Conservation (phyloP, 2,888 invertebrate species). For the Agrochola lota region DNA sequence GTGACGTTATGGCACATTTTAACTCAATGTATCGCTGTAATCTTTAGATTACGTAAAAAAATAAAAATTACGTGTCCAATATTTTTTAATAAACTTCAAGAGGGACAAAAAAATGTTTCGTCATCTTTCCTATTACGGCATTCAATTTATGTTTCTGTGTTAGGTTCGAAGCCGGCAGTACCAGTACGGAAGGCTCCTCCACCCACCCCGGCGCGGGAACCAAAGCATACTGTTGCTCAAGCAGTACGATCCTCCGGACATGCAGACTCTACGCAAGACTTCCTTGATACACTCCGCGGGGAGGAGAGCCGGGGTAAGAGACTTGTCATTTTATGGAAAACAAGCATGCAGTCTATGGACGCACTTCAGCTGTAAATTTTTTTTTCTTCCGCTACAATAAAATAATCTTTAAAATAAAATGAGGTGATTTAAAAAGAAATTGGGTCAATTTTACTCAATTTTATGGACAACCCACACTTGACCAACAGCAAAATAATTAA, state of each 20-base stretch:
- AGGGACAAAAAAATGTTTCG: too few species aligned
- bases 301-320: conserved; percentile 37
- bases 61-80: too few species aligned
- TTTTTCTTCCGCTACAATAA: not conserved
- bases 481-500: not conserved
- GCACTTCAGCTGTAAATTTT: not conserved
- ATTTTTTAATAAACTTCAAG: too few species aligned
- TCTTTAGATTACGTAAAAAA: too few species aligned
- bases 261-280: conserved; percentile 23
- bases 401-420: not conserved
- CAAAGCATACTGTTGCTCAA: not conserved
- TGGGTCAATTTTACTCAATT: not conserved
- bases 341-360: too few species aligned
- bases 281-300: conserved; percentile 43
- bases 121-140: too few species aligned
- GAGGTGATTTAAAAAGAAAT: not conserved
- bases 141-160: not conserved
- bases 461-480: too few species aligned
- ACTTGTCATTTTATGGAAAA: not conserved
- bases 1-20: too few species aligned
- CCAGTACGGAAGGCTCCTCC: conserved; percentile 52
- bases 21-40: too few species aligned
- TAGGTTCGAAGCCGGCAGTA: conserved; percentile 31
- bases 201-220: conserved; percentile 38
- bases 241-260: not conserved